These are phyloP conservation scores for Umimayanthus kanabou DNA, from an alignment of 92 coral and sea anemone genomes.

Conservation along the genomic window DNA sequence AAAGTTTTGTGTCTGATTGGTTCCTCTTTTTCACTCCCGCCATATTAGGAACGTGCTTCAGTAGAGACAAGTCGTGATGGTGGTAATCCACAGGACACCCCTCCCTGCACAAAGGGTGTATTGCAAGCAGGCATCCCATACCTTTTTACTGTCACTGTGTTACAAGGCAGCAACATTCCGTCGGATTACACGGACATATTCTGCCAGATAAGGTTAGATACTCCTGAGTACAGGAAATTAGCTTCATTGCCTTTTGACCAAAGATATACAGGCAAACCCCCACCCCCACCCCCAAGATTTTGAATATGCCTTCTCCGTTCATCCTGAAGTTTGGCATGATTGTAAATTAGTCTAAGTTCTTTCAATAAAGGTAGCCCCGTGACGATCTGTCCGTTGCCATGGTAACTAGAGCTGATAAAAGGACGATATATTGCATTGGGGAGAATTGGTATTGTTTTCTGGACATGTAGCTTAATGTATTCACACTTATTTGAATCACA, in stretches of 20 bases:
- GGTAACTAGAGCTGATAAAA: too few relatives aligned
- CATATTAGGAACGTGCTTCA: conserved; percentile 16
- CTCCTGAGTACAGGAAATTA: background rate
- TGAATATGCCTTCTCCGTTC: too few relatives aligned
- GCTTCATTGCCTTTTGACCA: background rate
- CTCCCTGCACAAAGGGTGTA: conserved; percentile 75
- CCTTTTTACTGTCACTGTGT: conserved; percentile 77
- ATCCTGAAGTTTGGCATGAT: too few relatives aligned
- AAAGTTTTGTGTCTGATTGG: background rate
- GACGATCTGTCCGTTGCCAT: too few relatives aligned
- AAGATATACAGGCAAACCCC: too few relatives aligned
- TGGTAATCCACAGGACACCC: conserved; percentile 53
- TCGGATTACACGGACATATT: conserved; percentile 85
- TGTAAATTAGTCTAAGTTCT: too few relatives aligned
- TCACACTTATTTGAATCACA: too few relatives aligned
- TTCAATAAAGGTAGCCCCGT: too few relatives aligned
- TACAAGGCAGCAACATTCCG: conserved; percentile 82
- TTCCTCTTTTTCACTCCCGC: background rate
- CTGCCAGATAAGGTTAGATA: conserved; percentile 86
- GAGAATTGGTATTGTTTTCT: too few relatives aligned
- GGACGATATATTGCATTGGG: too few relatives aligned
- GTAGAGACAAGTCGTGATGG: conserved; percentile 39
- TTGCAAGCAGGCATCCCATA: conserved; percentile 76
- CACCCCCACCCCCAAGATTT: too few relatives aligned
- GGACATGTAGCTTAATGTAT: too few relatives aligned